Base-by-base conservation (phyloP, 2,888 invertebrate species). In the Drosophila greeni region DNA sequence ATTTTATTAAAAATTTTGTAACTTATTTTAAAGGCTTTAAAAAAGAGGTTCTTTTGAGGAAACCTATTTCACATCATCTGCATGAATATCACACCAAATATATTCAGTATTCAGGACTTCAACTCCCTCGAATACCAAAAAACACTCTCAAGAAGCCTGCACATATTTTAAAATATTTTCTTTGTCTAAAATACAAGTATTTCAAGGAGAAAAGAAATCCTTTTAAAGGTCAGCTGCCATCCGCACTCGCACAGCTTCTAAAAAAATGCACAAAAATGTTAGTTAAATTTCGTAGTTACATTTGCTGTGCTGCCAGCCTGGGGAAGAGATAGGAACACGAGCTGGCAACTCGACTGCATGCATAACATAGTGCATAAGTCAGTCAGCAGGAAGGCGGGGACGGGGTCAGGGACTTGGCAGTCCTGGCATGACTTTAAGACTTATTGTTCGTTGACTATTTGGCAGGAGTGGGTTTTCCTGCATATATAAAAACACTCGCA, bases 321-420 rank as follows among this genome's bases (percentile, higher is more conserved):
- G 6, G 16, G 53, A 42, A 54, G 26, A 55, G 33, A 43, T 23
- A 47, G 57, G 55, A 51, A 58, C 40, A 56, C 56, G 36, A 67
- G 75, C 78, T 77, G 73, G 75, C 69, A 75, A 81, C 79, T 69
- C 74, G 72, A 73, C 76, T 82, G 75, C 81, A 81, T 70, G 72
- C 72, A 72, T 70, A 82, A 66, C 72, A 72, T 70, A 82, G 70
- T 82, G 79, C 82, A 80, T 77, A 76, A 82, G 83, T 80, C 79
- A 78, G 73, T 73, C 57, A 73, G 70, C 72, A 57, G 58, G 48
- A 24, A n/a, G 51, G 51, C 14, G 12, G 40, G 52, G 53, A 36
- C 26, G 16, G 31, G 53, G 53, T 24, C 31, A 33, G 12, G 12
- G 14, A 40, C 36, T 66, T 39, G 48, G 49, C 58, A 62, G 64